phyloP scores from a whole-genome alignment of 2,888 invertebrate species.

The Xiphydria camelus region DNA sequence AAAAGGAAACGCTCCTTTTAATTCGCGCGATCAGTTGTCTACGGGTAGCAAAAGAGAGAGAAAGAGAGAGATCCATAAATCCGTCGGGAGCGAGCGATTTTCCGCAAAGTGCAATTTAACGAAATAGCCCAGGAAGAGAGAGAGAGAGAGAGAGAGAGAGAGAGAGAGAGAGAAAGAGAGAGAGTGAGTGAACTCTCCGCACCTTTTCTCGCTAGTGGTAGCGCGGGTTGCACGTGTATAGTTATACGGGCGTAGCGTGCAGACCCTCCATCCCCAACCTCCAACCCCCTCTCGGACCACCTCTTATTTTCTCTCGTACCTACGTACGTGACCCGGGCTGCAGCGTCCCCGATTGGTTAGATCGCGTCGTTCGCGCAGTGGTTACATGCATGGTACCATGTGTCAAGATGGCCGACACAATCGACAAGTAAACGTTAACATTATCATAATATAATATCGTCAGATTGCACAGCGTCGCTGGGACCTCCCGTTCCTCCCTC shows the following conservation, averaged over 20 bases:
- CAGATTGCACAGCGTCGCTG: constrained; percentile 15
- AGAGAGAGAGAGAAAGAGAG: no score
- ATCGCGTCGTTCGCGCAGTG: constrained; percentile 30
- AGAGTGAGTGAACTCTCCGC: no score
- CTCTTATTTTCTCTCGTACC: not conserved
- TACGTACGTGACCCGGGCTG: constrained; percentile 2
- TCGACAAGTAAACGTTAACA: constrained; percentile 22
- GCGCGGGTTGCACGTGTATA: not conserved
- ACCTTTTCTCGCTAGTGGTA: no score
- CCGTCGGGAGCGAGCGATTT: constrained; percentile 20
- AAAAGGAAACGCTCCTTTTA: no score
- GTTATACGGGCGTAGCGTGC: not conserved
- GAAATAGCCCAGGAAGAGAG: constrained; percentile 8
- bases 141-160: no score
- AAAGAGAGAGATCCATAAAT: constrained; percentile 7
- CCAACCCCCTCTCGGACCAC: not conserved
- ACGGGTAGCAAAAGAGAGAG: constrained; percentile 3
- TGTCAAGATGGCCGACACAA: constrained; percentile 35
- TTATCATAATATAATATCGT: constrained; percentile 18
- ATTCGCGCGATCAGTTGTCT: no score
- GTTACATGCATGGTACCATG: constrained; percentile 32
- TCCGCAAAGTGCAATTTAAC: constrained; percentile 22
- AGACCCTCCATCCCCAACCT: no score
- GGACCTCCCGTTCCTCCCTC: no score
- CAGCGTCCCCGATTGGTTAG: constrained; percentile 25